A percentile compares a stretch with the other conserved stretches of the same genome.
Conservation (phyloP, 2,888 invertebrate genomes). For the Corbicula japonica region DNA sequence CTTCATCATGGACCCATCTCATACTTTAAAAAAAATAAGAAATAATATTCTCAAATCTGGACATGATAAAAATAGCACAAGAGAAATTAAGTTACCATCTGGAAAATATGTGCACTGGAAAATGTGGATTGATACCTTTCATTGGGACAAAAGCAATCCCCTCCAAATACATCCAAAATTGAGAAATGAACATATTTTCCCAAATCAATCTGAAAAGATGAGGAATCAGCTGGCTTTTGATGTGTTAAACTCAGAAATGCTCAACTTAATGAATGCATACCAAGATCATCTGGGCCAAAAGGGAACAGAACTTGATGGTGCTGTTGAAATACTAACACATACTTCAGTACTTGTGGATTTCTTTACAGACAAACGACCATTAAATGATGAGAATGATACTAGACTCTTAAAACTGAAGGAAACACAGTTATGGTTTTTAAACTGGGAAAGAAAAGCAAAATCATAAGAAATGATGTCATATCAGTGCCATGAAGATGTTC, state of each 20-base stretch:
- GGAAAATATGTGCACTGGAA: constrained; percentile 34
- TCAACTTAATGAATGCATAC: constrained; percentile 34
- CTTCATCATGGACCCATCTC: constrained; percentile 37
- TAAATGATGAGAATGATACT: not conserved
- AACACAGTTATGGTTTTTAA: constrained; percentile 3
- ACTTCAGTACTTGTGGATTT: constrained; percentile 22
- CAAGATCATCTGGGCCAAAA: constrained; percentile 4
- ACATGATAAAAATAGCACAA: not conserved
- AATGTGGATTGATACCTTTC: constrained; percentile 32
- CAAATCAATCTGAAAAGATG: constrained; percentile 31
- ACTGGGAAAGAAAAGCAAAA: constrained; percentile 7
- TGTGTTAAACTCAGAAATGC: constrained; percentile 41
- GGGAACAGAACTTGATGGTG: constrained; percentile 26
- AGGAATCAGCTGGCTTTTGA: constrained; percentile 43
- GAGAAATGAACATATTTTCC: constrained; percentile 40
- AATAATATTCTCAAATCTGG: constrained; percentile 35
- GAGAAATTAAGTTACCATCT: not conserved
- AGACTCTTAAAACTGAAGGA: not conserved
- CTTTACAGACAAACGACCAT: constrained; percentile 32
- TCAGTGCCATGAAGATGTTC: constrained; percentile 10
- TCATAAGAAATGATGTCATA: not conserved
- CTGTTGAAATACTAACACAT: constrained; percentile 16
- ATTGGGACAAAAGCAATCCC: constrained; percentile 40
- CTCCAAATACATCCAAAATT: constrained; percentile 33
- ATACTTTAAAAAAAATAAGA: constrained; percentile 39